phyloP scores from a whole-genome alignment of 30 jellyfish, hydroid and myxozoan genomes.

The Nemopilema nomurai region DNA sequence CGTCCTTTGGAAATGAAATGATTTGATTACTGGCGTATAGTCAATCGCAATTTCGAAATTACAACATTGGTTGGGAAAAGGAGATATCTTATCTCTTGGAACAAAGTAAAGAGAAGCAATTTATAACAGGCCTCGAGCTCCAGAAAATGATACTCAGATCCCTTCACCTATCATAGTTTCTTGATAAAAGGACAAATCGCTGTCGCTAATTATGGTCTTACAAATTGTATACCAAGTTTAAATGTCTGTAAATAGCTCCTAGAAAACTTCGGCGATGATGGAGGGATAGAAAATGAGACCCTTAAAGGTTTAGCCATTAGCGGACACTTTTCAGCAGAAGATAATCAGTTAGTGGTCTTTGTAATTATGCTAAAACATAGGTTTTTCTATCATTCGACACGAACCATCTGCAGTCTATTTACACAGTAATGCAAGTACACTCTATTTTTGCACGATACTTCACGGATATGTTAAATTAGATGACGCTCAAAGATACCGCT shows the following conservation, averaged over 20 bases:
- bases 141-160: no score
- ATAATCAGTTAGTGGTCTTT: not conserved
- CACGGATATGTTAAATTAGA: not conserved
- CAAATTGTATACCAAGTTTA: not conserved
- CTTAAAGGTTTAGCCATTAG: not conserved
- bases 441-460: not conserved
- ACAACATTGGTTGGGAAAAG: no score
- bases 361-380: not conserved
- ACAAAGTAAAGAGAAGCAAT: no score
- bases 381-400: not conserved
- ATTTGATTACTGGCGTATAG: no score
- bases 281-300: not conserved
- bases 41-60: no score
- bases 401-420: not conserved
- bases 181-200: no score
- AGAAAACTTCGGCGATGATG: not conserved
- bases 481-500: not conserved
- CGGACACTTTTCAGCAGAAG: not conserved
- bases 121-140: no score
- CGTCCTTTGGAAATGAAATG: no score
- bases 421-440: not conserved
- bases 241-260: not conserved
- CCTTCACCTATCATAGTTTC: no score
- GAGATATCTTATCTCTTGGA: no score
- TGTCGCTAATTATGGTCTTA: no score